These are phyloP conservation scores for Nesoenas mayeri DNA, from an alignment of 2,113 vertebrate species.

Conservation along the genomic window DNA sequence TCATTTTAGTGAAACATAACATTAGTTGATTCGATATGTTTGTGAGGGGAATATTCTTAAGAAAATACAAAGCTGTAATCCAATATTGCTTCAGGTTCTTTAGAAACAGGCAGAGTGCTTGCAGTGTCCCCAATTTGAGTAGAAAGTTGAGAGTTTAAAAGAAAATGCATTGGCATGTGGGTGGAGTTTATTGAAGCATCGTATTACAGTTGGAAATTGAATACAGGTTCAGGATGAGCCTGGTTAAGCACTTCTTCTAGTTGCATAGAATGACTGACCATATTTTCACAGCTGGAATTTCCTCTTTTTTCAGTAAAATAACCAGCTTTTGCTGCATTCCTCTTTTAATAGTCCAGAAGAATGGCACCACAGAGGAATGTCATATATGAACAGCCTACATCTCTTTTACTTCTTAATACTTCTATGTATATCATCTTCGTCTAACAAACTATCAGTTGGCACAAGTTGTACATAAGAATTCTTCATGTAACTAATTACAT, in stretches of 20 bases:
- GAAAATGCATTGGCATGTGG: constrained; percentile 70
- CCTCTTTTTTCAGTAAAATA: constrained; percentile 41
- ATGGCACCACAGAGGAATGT: constrained; percentile 33
- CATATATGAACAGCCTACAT: neutral
- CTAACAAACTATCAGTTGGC: constrained; percentile 7
- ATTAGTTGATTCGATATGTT: constrained; percentile 57
- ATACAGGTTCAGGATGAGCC: constrained; percentile 71
- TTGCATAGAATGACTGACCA: constrained; percentile 72
- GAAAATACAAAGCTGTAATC: constrained; percentile 70
- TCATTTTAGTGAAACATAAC: constrained; percentile 59
- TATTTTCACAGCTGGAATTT: constrained; percentile 72
- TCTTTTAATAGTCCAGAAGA: neutral
- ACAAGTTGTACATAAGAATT: neutral
- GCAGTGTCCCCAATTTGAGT: constrained; percentile 54
- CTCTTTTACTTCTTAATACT: neutral
- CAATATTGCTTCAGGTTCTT: constrained; percentile 68
- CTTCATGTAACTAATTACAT: neutral
- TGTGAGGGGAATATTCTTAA: constrained; percentile 44
- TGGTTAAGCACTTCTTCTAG: constrained; percentile 70
- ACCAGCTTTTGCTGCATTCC: constrained; percentile 47
- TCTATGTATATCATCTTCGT: neutral
- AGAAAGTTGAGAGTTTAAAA: constrained; percentile 71
- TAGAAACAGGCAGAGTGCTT: constrained; percentile 67
- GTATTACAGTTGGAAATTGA: constrained; percentile 77
- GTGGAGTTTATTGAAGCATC: constrained; percentile 77